A percentile compares a stretch with the other conserved stretches of the same genome.
Evolutionary conservation across 1,140 invertebrate species (phyloP).

Genomic region (Saccostrea cuccullata): DNA sequence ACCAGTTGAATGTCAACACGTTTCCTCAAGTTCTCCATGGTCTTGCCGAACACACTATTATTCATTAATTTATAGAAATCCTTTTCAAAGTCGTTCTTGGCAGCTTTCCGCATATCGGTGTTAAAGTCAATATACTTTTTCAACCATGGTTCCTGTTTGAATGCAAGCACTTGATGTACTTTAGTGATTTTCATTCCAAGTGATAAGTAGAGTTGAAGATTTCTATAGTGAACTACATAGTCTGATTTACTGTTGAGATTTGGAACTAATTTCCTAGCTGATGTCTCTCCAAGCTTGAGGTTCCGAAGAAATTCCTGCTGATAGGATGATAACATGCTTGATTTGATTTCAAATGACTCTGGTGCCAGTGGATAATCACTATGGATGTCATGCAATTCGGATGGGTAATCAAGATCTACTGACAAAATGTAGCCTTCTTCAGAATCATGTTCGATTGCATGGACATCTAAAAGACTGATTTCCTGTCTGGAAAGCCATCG

Average conservation of each 20-base stretch:
- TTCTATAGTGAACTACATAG: slow-evolving; percentile 55
- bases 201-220: slow-evolving; percentile 49
- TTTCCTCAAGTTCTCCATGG: slow-evolving; percentile 77
- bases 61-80: slow-evolving; percentile 78
- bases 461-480: background rate
- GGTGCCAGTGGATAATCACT: slow-evolving; percentile 46
- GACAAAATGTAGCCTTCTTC: slow-evolving; percentile 29
- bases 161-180: slow-evolving; percentile 46
- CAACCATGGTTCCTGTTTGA: slow-evolving; percentile 50
- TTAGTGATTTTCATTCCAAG: slow-evolving; percentile 54
- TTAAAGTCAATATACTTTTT: slow-evolving; percentile 58
- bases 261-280: background rate
- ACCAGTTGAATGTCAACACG: slow-evolving; percentile 50
- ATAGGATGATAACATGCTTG: slow-evolving; percentile 42
- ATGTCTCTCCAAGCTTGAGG: background rate
- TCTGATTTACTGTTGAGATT: slow-evolving; percentile 22
- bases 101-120: slow-evolving; percentile 68
- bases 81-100: slow-evolving; percentile 77
- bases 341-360: slow-evolving; percentile 2
- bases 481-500: background rate
- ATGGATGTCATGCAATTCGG: slow-evolving; percentile 39
- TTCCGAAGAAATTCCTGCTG: background rate
- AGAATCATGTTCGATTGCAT: background rate
- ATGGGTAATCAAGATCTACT: slow-evolving; percentile 47
- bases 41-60: slow-evolving; percentile 79